Evolutionary conservation across 1,140 invertebrate genomes (phyloP).

Genomic region (Anoplolepis gracilipes): DNA sequence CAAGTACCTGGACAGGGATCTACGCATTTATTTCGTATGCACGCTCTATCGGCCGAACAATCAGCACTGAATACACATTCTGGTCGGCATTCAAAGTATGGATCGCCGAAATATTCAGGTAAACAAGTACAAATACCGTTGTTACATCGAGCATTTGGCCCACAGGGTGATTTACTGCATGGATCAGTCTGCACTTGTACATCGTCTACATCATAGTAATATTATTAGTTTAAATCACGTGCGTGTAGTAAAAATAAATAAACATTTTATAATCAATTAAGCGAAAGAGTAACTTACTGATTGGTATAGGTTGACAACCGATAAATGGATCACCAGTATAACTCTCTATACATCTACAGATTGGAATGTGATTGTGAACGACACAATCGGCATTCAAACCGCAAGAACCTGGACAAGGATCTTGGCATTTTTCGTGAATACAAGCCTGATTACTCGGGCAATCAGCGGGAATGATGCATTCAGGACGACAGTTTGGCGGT

Average conservation of each 20-base stretch:
- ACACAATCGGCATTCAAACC: slow-evolving; percentile 81
- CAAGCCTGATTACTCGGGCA: slow-evolving; percentile 90
- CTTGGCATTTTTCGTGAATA: slow-evolving; percentile 90
- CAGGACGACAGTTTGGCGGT: slow-evolving; percentile 88
- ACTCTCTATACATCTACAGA: slow-evolving; percentile 83
- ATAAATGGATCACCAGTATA: slow-evolving; percentile 87
- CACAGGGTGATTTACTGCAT: slow-evolving; percentile 85
- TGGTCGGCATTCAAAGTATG: slow-evolving; percentile 87
- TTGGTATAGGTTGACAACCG: slow-evolving; percentile 82
- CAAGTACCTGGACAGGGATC: slow-evolving; percentile 88
- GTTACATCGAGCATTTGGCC: slow-evolving; percentile 86
- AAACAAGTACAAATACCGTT: slow-evolving; percentile 85
- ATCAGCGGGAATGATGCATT: slow-evolving; percentile 91
- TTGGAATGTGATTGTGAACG: slow-evolving; percentile 84
- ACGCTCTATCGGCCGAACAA: slow-evolving; percentile 88
- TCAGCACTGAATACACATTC: slow-evolving; percentile 91
- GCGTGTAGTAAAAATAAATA: not conserved
- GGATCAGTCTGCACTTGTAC: slow-evolving; percentile 59
- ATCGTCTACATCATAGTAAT: not conserved
- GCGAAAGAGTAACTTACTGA: slow-evolving; percentile 71
- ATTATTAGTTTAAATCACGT: slow-evolving; percentile 1
- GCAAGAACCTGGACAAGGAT: slow-evolving; percentile 89
- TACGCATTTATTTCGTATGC: slow-evolving; percentile 89
- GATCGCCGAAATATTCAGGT: slow-evolving; percentile 84
- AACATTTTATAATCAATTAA: not conserved